These are phyloP conservation scores for Phataginus tricuspis DNA, from an alignment of 2,797 vertebrate genomes.

Conservation along the genomic window DNA sequence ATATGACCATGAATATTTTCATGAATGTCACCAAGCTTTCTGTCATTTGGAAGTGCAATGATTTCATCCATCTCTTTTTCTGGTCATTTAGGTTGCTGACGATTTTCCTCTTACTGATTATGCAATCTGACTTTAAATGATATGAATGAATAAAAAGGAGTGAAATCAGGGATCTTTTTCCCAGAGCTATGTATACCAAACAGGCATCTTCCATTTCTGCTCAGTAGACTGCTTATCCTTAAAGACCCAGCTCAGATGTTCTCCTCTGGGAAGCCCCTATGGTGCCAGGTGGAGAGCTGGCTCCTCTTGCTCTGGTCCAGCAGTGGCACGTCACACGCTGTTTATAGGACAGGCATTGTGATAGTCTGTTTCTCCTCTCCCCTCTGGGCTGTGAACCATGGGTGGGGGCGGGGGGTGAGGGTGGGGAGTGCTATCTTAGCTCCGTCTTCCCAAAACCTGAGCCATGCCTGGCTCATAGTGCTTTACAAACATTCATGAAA, in stretches of 20 bases:
- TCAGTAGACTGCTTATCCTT: background rate
- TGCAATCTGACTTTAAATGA: background rate
- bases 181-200: background rate
- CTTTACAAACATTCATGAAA: background rate
- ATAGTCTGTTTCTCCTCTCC: background rate
- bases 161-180: background rate
- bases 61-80: background rate
- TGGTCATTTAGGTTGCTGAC: background rate
- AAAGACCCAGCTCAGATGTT: background rate
- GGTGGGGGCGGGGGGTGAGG: no score
- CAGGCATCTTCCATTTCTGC: background rate
- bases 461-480: background rate
- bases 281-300: background rate
- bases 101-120: background rate
- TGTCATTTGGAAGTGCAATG: background rate
- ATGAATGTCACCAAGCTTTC: background rate
- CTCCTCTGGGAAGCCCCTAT: background rate
- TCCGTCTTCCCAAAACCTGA: background rate
- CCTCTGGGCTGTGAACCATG: background rate
- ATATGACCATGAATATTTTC: background rate
- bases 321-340: no score
- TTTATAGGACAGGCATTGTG: background rate
- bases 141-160: background rate
- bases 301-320: background rate
- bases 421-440: background rate